These are phyloP conservation scores for Casuarius casuarius DNA, from an alignment of 2,113 vertebrate species.

Conservation along the genomic window DNA sequence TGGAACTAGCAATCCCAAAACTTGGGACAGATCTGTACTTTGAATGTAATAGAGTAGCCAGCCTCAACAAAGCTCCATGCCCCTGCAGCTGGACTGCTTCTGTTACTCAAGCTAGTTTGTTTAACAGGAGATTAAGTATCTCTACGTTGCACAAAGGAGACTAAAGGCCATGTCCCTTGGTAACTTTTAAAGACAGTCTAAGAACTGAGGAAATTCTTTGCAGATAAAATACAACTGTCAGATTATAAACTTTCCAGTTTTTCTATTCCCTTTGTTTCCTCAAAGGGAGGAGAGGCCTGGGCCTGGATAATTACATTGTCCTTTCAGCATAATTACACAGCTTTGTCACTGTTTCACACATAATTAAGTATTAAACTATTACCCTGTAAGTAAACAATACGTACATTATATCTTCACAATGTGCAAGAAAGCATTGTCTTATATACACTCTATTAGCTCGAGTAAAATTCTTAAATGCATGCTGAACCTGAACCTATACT, in stretches of 20 bases:
- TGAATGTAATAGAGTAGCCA: neutral
- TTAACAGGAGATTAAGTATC: constrained; percentile 37
- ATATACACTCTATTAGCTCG: neutral
- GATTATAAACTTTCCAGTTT: neutral
- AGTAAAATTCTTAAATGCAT: constrained; percentile 20
- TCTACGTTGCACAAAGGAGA: neutral
- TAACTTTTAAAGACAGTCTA: neutral
- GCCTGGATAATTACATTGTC: constrained; percentile 39
- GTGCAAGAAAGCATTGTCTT: constrained; percentile 15
- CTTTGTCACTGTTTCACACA: constrained; percentile 59
- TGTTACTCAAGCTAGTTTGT: neutral
- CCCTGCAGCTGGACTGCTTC: neutral
- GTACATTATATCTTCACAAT: constrained; percentile 21
- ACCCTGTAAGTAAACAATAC: constrained; percentile 65
- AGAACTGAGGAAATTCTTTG: constrained; percentile 11
- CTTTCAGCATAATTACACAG: constrained; percentile 60
- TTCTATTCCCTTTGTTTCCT: constrained; percentile 5
- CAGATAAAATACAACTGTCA: constrained; percentile 4
- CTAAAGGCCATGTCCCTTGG: constrained; percentile 16
- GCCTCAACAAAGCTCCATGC: neutral
- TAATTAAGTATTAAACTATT: constrained; percentile 75
- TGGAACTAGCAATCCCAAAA: neutral
- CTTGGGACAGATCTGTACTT: neutral
- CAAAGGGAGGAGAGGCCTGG: constrained; percentile 6
- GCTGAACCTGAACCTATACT: neutral